A percentile compares a stretch with the other conserved stretches of the same genome.
These are phyloP conservation scores for Miichthys miiuy DNA, from an alignment of 2,797 vertebrate species.

Conservation along the genomic window DNA sequence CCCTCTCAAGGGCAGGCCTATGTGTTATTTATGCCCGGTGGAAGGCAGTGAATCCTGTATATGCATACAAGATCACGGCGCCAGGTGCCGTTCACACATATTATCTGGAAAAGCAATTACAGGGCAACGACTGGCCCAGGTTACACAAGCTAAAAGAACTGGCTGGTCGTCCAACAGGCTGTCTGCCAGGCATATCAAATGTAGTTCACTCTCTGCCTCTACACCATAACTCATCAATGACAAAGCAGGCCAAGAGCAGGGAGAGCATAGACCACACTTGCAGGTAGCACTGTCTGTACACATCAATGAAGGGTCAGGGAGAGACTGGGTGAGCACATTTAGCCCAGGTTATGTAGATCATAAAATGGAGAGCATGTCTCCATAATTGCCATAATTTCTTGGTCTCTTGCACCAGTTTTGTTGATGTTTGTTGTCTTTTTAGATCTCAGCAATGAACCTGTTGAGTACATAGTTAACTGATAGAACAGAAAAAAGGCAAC, in stretches of 20 bases:
- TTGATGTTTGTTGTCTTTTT: no score
- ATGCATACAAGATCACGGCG: constrained; percentile 62
- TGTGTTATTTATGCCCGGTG: constrained; percentile 68
- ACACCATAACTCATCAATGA: constrained; percentile 67
- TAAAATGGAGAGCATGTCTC: neutral
- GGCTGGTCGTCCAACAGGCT: constrained; percentile 61
- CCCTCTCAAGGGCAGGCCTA: constrained; percentile 47
- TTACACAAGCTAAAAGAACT: constrained; percentile 65
- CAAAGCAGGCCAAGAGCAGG: constrained; percentile 50
- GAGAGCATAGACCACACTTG: constrained; percentile 24
- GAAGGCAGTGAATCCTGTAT: constrained; percentile 51
- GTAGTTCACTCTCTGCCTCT: constrained; percentile 58
- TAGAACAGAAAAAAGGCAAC: no score
- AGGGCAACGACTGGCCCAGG: constrained; percentile 49
- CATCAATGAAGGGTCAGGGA: neutral
- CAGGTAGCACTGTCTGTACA: neutral
- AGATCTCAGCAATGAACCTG: no score
- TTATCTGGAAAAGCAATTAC: constrained; percentile 74
- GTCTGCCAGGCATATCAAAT: constrained; percentile 74
- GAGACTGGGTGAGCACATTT: neutral
- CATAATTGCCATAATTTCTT: no score
- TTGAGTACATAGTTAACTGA: no score
- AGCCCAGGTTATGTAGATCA: neutral
- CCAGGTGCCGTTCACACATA: constrained; percentile 35
- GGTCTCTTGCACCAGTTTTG: no score